phyloP scores from a whole-genome alignment of 2,888 invertebrate species.

The Heliconius ethilla region DNA sequence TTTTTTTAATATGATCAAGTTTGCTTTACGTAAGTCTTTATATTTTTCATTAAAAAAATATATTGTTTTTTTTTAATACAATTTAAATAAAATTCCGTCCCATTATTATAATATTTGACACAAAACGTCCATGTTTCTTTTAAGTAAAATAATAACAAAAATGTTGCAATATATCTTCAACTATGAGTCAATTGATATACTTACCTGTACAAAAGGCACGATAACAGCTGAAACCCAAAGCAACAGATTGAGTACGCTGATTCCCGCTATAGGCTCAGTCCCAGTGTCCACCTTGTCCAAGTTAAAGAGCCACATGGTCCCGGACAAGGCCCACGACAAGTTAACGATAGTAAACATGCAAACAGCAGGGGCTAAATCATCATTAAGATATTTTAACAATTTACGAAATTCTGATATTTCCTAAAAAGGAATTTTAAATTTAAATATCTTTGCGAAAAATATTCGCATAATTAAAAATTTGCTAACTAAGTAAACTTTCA shows the following conservation, averaged over 20 bases:
- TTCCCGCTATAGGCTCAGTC: constrained; percentile 81
- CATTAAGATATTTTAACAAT: constrained; percentile 88
- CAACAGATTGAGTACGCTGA: constrained; percentile 82
- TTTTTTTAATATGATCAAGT: too few relatives aligned
- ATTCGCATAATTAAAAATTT: background rate
- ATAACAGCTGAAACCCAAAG: constrained; percentile 85
- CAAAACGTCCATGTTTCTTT: too few relatives aligned
- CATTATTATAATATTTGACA: too few relatives aligned
- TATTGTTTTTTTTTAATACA: too few relatives aligned
- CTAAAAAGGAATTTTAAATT: constrained; percentile 64
- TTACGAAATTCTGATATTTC: constrained; percentile 91
- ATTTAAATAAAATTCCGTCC: too few relatives aligned
- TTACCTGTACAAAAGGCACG: constrained; percentile 88
- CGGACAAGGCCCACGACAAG: constrained; percentile 87
- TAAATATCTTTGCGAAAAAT: background rate
- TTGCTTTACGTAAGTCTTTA: too few relatives aligned
- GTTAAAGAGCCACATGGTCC: constrained; percentile 85
- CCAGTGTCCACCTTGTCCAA: constrained; percentile 82
- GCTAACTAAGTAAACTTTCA: too few relatives aligned
- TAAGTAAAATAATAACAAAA: too few relatives aligned
- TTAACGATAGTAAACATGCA: constrained; percentile 90
- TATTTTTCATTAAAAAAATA: too few relatives aligned
- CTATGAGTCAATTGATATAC: constrained; percentile 51
- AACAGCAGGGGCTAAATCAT: constrained; percentile 88
- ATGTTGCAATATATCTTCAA: background rate